These are phyloP conservation scores for Ophioninae sp. DNA, from an alignment of 2,888 invertebrate genomes.

Conservation along the genomic window DNA sequence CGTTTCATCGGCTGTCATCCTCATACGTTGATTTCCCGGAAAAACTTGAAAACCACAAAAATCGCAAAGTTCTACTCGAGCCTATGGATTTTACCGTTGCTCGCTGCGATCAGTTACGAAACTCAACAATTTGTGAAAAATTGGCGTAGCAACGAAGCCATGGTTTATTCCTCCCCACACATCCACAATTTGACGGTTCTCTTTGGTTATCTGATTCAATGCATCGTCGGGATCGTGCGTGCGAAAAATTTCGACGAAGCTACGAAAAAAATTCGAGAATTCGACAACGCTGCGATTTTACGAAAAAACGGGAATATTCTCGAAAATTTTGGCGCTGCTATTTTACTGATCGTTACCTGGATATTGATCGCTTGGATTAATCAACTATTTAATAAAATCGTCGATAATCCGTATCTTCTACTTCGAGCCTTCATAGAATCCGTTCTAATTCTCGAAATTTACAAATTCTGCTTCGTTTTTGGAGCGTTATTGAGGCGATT, in stretches of 20 bases:
- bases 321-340: constrained; percentile 7
- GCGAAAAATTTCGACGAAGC: constrained; percentile 8
- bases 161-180: not conserved
- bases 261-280: constrained; percentile 13
- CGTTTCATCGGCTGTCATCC: constrained; percentile 41
- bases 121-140: not conserved
- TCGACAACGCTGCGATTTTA: constrained; percentile 9
- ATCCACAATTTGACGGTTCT: not conserved
- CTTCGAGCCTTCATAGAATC: not conserved
- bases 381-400: not conserved
- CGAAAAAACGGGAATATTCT: not conserved
- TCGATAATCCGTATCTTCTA: not conserved
- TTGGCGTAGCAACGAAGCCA: not conserved
- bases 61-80: constrained; percentile 20
- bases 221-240: not conserved
- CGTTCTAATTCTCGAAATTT: constrained; percentile 24
- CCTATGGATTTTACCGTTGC: not conserved
- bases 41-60: not conserved
- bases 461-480: constrained; percentile 43
- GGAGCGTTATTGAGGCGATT: constrained; percentile 18
- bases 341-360: not conserved
- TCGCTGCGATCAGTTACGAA: not conserved
- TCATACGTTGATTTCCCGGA: constrained; percentile 16
- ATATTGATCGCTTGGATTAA: not conserved
- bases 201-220: not conserved